Conservation (phyloP, 2,888 invertebrate species). For the Erannis defoliaria region DNA sequence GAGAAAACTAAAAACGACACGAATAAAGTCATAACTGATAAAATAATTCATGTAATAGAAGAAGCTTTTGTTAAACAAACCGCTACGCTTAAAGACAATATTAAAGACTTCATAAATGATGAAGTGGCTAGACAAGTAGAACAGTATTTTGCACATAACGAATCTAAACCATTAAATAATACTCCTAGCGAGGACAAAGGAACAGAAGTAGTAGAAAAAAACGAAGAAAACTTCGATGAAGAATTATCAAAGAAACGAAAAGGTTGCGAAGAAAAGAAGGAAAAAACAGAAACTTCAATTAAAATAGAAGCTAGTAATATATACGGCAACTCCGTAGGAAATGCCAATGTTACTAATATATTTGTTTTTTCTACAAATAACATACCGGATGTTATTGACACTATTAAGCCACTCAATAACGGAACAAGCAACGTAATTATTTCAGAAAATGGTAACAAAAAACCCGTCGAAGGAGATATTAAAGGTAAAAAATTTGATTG, state of each 20-base stretch:
- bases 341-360: conserved; percentile 67
- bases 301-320: conserved; percentile 53
- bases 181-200: background rate
- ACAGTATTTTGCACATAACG: conserved; percentile 23
- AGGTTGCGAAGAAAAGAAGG: conserved; percentile 24
- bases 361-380: conserved; percentile 62
- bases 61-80: conserved; percentile 19
- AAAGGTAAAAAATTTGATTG: conserved; percentile 16
- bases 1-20: conserved; percentile 8
- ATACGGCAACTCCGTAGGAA: conserved; percentile 61
- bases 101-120: conserved; percentile 47
- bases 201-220: conserved; percentile 3
- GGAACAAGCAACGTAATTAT: conserved; percentile 41
- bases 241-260: conserved; percentile 26
- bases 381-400: conserved; percentile 42
- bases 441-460: conserved; percentile 32
- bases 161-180: background rate
- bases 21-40: background rate
- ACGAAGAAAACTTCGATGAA: conserved; percentile 18
- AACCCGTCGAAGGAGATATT: conserved; percentile 1
- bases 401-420: conserved; percentile 44
- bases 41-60: conserved; percentile 19
- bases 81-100: conserved; percentile 11
- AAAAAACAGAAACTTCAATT: conserved; percentile 27
- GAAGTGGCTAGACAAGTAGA: conserved; percentile 52